These are phyloP conservation scores for Microtus oregoni DNA, from an alignment of 2,113 vertebrate genomes.

Conservation along the genomic window DNA sequence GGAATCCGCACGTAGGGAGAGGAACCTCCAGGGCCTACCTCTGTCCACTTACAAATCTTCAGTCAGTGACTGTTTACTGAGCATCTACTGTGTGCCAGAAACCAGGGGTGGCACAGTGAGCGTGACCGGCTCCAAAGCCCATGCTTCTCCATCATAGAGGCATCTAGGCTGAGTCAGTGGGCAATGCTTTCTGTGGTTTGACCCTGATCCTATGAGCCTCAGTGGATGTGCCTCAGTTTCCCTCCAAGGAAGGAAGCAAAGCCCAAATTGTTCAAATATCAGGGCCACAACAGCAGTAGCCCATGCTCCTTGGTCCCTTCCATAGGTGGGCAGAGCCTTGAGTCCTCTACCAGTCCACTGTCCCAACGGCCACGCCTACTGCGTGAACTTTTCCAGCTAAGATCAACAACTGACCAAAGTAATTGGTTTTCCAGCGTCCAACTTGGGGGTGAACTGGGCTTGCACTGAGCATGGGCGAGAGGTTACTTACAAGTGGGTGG, in stretches of 20 bases:
- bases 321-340: background rate
- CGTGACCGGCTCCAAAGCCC: fast-evolving
- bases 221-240: background rate
- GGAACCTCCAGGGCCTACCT: background rate
- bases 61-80: background rate
- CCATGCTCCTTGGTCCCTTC: background rate
- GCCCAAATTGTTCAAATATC: background rate
- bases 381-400: background rate
- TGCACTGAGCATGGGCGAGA: background rate
- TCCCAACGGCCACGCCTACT: background rate
- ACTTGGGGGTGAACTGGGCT: background rate
- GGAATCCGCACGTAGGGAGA: background rate
- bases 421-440: background rate
- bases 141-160: background rate
- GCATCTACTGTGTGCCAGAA: background rate
- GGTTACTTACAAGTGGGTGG: no score
- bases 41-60: no score
- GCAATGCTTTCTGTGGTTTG: background rate
- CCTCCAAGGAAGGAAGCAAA: background rate
- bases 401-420: background rate
- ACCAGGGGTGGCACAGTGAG: fast-evolving
- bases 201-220: background rate
- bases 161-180: background rate
- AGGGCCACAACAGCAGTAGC: background rate
- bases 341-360: background rate